A percentile compares a stretch with the other conserved stretches of the same genome.
phyloP scores from a whole-genome alignment of 1,140 invertebrate genomes.

The Agraylea sexmaculata region DNA sequence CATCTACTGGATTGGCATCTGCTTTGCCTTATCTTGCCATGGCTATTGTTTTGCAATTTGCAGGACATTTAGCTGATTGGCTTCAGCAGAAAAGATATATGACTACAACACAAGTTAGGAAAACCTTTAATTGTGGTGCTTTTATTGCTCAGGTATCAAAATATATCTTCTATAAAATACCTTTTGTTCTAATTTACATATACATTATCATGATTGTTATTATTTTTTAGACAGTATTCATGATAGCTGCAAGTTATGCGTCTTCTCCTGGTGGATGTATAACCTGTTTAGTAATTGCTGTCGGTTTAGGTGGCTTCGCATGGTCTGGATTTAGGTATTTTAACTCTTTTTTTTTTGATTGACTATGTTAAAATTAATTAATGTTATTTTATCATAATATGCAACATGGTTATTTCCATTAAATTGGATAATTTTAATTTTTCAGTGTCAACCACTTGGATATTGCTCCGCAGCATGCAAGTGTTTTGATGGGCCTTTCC shows the following conservation, averaged over 20 bases:
- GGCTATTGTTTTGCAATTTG: constrained; percentile 63
- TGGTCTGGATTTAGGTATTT: constrained; percentile 74
- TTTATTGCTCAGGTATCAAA: constrained; percentile 51
- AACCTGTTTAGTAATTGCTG: constrained; percentile 67
- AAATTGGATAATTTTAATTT: constrained; percentile 20
- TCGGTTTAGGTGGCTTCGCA: constrained; percentile 78
- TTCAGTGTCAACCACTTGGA: constrained; percentile 77
- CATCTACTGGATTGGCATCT: constrained; percentile 67
- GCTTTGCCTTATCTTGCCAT: constrained; percentile 79
- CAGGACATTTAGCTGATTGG: constrained; percentile 72
- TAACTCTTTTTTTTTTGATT: constrained; percentile 2
- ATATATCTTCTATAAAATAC: neutral
- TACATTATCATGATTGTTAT: neutral
- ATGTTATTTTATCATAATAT: constrained; percentile 1
- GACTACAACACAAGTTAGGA: constrained; percentile 61
- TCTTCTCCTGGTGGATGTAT: constrained; percentile 52
- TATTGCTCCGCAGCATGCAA: constrained; percentile 71
- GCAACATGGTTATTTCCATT: constrained; percentile 1
- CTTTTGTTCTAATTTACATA: neutral
- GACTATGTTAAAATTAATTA: neutral
- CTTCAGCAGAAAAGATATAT: constrained; percentile 49
- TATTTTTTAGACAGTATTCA: constrained; percentile 62
- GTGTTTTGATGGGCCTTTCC: constrained; percentile 75
- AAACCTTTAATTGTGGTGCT: constrained; percentile 63
- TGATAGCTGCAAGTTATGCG: constrained; percentile 63